Base-by-base conservation (phyloP, 2,797 vertebrate species). In the Orientallactaga sibirica region DNA sequence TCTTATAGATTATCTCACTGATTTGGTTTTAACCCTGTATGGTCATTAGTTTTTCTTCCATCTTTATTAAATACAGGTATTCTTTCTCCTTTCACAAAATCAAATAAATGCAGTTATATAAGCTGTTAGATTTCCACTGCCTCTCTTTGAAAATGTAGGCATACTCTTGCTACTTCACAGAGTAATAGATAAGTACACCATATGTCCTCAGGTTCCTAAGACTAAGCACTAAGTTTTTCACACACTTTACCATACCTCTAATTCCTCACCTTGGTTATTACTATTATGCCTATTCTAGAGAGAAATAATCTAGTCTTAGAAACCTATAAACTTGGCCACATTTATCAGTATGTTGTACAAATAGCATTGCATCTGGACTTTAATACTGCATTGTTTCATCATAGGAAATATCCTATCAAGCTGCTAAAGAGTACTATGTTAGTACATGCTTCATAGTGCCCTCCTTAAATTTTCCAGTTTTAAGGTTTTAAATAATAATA, bases 81-180 rank as follows among this genome's bases (percentile, higher is more conserved):
- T 89, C 55, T 73, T 41, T 66, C 89, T 87, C 25, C 37, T 90
- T 78, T 93, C 37, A 94, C 78, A 67, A 77, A 80, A 83, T 43
- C 61, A 79, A 93, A 74, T 64, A 1, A 85, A 27, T 62, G 0
- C 74, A 55, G 15, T 37, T 43, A 66, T 37, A 29, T 48, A 71
- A 3, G 7, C 52, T 78, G 37, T 37, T 87, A 41, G 7, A 25
- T 55, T 87, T 95, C 3, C 4, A n/a, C 12, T 74, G 37, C 73
- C 43, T 80, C 10, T 93, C 22, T 29, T 4, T 1, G 10, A 78
- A 25, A 90, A 95, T 55, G 4, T 62, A 90, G 64, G 3, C 7
- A 81, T 74, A 37, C 55, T 27, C 55, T 27, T 88, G 61, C 9
- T 19, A 76, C 37, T 41, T 78, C 19, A 68, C 29, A 82, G 74